These are phyloP conservation scores for Limnephilus marmoratus DNA, from an alignment of 2,888 invertebrate species.

Conservation along the genomic window DNA sequence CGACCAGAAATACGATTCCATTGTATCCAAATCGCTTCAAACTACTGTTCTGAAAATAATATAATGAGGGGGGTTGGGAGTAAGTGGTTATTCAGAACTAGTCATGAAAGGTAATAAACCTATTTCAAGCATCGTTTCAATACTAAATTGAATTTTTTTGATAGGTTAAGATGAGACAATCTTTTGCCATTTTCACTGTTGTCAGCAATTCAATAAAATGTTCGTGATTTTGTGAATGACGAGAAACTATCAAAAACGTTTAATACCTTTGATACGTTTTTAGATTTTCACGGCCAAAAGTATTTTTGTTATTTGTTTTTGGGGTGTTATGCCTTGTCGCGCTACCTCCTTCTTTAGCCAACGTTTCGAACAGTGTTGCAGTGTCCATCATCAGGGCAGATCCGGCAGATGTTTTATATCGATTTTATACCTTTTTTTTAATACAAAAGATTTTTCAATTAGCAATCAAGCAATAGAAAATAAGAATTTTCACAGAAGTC, in stretches of 20 bases:
- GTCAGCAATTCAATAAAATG: not conserved
- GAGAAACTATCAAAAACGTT: not conserved
- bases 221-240: not conserved
- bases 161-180: no score
- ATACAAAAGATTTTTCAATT: not conserved
- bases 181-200: not conserved
- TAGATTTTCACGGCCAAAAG: no score
- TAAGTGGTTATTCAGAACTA: not conserved
- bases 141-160: not conserved
- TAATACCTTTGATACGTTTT: no score
- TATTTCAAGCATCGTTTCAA: not conserved
- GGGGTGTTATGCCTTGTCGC: no score
- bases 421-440: not conserved
- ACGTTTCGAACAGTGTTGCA: no score
- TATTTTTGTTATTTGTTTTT: no score
- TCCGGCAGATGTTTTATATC: no score
- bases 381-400: no score
- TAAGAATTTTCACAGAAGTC: not conserved
- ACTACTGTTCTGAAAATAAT: not conserved
- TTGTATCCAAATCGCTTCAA: not conserved
- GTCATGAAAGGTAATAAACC: not conserved
- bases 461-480: not conserved
- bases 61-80: not conserved
- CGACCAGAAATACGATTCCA: not conserved
- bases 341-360: no score